Percentiles rank a stretch among this genome's conserved stretches.
Evolutionary conservation across 2,113 vertebrate species (phyloP).

Genomic region (Cyphomyrus discorhynchus): DNA sequence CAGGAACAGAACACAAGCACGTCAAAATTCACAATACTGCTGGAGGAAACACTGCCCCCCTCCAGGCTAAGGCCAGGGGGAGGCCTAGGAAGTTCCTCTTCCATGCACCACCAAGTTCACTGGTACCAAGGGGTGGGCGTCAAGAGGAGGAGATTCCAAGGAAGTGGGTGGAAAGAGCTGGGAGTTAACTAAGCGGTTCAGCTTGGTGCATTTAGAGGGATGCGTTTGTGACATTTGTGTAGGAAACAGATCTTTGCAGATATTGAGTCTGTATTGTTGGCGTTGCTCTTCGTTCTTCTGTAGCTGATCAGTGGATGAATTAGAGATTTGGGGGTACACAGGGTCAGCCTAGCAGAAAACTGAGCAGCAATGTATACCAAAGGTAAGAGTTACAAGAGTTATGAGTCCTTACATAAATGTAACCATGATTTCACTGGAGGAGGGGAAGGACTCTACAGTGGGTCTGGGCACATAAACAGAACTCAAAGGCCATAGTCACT

Average conservation of each 20-base stretch:
- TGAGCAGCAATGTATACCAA: neutral
- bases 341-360: neutral
- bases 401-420: neutral
- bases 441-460: no score
- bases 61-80: neutral
- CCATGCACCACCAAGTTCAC: neutral
- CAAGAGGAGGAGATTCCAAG: neutral
- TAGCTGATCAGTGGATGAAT: neutral
- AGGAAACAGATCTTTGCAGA: neutral
- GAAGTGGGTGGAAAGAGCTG: neutral
- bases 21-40: slow-evolving; percentile 11
- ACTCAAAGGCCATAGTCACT: neutral
- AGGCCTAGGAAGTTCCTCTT: neutral
- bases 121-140: neutral
- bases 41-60: neutral
- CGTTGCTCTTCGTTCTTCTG: neutral
- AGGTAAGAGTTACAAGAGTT: neutral
- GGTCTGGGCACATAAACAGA: neutral
- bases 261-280: neutral
- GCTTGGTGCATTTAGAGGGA: neutral
- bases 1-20: slow-evolving; percentile 15
- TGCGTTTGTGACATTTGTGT: neutral
- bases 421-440: neutral
- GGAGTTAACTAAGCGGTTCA: neutral
- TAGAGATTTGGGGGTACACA: neutral